These are phyloP conservation scores for Whitmania pigra DNA, from an alignment of 1,140 invertebrate genomes.

Conservation along the genomic window DNA sequence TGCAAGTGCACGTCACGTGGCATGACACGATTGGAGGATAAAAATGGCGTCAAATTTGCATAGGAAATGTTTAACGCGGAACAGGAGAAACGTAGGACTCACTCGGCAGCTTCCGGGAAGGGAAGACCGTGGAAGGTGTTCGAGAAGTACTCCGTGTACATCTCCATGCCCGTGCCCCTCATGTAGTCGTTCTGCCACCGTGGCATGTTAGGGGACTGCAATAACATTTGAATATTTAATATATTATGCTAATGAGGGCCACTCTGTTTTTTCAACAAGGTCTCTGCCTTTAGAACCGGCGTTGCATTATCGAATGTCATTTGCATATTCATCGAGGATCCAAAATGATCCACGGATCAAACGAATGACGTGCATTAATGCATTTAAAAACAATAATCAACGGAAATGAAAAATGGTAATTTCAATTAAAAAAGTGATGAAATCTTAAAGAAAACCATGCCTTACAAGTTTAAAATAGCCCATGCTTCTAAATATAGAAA, in stretches of 20 bases:
- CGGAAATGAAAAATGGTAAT: neutral
- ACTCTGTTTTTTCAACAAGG: neutral
- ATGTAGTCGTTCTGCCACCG: slow-evolving; percentile 99
- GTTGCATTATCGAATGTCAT: neutral
- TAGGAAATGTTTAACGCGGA: no score
- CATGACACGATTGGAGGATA: no score
- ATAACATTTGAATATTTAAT: slow-evolving; percentile 5
- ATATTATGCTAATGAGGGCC: neutral
- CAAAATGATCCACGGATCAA: neutral
- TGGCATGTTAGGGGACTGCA: slow-evolving; percentile 64
- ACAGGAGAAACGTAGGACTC: slow-evolving; percentile 47
- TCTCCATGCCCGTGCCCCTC: slow-evolving; percentile 99
- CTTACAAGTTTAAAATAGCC: neutral
- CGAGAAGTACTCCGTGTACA: slow-evolving; percentile 99
- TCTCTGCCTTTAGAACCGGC: neutral
- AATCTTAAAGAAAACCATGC: neutral
- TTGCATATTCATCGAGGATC: no score
- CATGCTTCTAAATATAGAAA: neutral
- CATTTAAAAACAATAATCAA: neutral
- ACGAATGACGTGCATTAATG: neutral
- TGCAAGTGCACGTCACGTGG: neutral
- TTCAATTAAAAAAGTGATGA: neutral
- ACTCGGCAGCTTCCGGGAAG: slow-evolving; percentile 99
- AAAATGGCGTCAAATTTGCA: no score
- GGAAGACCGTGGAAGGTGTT: slow-evolving; percentile 98